phyloP scores from a whole-genome alignment of 2,888 invertebrate species.

The Philhelius pedissequus region DNA sequence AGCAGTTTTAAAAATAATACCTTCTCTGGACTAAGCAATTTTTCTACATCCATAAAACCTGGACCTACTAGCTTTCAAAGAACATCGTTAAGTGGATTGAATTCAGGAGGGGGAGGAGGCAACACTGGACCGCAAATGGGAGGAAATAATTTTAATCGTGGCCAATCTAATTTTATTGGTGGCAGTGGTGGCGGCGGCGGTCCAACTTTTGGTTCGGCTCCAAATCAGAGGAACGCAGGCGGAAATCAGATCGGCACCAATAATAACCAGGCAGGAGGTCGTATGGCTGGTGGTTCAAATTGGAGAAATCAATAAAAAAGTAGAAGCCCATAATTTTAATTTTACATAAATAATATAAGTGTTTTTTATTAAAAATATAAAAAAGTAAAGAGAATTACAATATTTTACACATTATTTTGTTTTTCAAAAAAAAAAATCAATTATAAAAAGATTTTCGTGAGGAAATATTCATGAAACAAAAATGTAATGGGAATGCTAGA shows the following conservation, averaged over 20 bases:
- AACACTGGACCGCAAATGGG: not conserved
- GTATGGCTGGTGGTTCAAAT: constrained; percentile 33
- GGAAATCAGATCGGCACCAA: constrained; percentile 2
- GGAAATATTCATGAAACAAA: not conserved
- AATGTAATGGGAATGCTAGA: not conserved
- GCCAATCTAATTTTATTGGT: not conserved
- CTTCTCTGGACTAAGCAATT: constrained; percentile 30
- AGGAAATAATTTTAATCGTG: constrained; percentile 14
- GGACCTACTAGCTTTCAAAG: not conserved
- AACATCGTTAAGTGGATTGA: not conserved
- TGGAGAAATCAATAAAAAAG: constrained; percentile 50
- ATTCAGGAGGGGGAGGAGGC: not conserved
- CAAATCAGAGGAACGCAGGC: constrained; percentile 5
- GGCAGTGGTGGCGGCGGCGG: not conserved
- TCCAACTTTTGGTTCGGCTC: not conserved
- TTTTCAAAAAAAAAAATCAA: not conserved
- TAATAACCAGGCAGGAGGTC: not conserved
- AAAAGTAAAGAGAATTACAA: not conserved
- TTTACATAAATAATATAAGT: not conserved
- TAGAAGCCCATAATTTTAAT: not conserved
- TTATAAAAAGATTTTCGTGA: not conserved
- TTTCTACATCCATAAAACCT: not conserved
- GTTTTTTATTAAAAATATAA: not conserved
- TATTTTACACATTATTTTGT: not conserved
- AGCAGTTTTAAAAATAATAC: not conserved